These are phyloP conservation scores for Synanthedon myopaeformis DNA, from an alignment of 2,888 invertebrate genomes.

Conservation along the genomic window DNA sequence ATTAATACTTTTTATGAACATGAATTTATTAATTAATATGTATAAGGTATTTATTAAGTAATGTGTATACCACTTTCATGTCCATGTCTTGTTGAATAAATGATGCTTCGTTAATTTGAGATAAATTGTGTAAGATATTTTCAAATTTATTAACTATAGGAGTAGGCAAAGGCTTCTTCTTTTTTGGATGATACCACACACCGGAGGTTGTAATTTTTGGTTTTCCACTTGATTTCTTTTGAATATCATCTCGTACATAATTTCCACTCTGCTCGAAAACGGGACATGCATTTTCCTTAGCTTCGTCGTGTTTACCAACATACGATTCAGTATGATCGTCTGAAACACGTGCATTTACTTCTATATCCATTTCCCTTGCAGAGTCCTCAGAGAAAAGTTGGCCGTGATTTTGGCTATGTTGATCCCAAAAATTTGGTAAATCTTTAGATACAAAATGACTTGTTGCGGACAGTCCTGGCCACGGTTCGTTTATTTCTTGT, in stretches of 20 bases:
- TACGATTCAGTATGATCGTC: slow-evolving; percentile 29
- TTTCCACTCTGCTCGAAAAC: slow-evolving; percentile 57
- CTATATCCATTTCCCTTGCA: slow-evolving; percentile 21
- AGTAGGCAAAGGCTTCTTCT: slow-evolving; percentile 49
- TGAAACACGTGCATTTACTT: slow-evolving; percentile 24
- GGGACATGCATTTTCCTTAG: slow-evolving; percentile 35
- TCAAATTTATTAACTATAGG: slow-evolving; percentile 54
- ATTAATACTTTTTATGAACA: too few relatives aligned
- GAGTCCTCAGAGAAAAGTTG: slow-evolving; percentile 25
- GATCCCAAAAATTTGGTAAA: slow-evolving; percentile 36
- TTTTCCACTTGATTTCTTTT: slow-evolving; percentile 41
- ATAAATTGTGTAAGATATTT: slow-evolving; percentile 38
- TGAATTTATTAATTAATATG: not conserved
- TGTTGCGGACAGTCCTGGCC: slow-evolving; percentile 23
- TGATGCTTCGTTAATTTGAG: slow-evolving; percentile 44
- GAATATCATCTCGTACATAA: slow-evolving; percentile 46
- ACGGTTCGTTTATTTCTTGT: slow-evolving; percentile 30
- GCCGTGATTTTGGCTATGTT: slow-evolving; percentile 21
- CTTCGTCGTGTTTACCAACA: slow-evolving; percentile 31
- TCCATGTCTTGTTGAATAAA: slow-evolving; percentile 66
- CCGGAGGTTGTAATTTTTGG: slow-evolving; percentile 47
- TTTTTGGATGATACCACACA: slow-evolving; percentile 62
- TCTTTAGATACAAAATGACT: slow-evolving; percentile 40
- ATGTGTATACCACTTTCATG: slow-evolving; percentile 45
- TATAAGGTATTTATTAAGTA: too few relatives aligned